Percentiles rank a stretch among this genome's conserved stretches.
phyloP scores from a whole-genome alignment of 2,113 vertebrate genomes.

The Chunga burmeisteri region DNA sequence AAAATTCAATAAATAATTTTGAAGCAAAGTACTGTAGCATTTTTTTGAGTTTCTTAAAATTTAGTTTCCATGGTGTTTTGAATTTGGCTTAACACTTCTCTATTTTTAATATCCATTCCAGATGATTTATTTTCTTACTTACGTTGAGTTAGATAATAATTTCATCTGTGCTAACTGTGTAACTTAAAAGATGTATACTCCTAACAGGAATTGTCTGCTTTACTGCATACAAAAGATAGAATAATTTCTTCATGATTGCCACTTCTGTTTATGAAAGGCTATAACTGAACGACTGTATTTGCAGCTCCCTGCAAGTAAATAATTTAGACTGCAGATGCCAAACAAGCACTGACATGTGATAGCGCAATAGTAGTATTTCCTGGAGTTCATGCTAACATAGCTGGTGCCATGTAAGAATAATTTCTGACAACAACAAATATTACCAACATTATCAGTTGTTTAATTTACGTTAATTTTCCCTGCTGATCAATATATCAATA shows the following conservation, averaged over 20 bases:
- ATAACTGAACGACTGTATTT: background rate
- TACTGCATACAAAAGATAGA: background rate
- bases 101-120: background rate
- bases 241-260: conserved; percentile 1
- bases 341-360: background rate
- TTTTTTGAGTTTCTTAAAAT: background rate
- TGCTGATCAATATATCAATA: conserved; percentile 37
- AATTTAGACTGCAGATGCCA: background rate
- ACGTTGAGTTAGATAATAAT: background rate
- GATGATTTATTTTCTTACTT: background rate
- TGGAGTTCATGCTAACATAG: background rate
- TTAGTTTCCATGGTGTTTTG: background rate
- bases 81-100: background rate
- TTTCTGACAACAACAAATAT: background rate
- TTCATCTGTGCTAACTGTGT: background rate
- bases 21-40: background rate
- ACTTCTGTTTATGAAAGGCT: background rate
- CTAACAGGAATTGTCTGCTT: background rate
- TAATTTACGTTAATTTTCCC: conserved; percentile 26
- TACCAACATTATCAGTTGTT: background rate
- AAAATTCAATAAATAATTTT: background rate
- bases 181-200: background rate
- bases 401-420: background rate
- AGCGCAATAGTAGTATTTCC: background rate
- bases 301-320: background rate